Conservation (phyloP, 35 echinoderm and acorn worm species). For the Patiria miniata region DNA sequence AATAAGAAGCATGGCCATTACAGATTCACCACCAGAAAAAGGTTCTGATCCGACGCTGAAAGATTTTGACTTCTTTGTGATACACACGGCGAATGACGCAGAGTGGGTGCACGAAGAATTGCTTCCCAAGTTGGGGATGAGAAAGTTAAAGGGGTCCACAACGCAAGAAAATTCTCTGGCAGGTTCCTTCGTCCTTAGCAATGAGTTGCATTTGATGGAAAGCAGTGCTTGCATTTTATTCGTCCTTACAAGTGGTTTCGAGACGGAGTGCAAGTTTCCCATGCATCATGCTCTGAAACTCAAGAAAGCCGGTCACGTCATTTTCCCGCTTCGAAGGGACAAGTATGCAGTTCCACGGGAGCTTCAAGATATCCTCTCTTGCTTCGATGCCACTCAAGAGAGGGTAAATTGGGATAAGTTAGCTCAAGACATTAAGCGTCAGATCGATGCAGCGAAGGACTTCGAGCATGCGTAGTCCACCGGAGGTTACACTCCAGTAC, state of each 20-base stretch:
- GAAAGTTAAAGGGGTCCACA: not conserved
- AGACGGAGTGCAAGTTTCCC: not conserved
- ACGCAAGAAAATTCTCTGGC: not conserved
- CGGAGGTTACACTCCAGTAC: too few relatives aligned
- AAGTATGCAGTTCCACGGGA: not conserved
- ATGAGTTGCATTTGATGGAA: not conserved
- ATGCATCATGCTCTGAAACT: not conserved
- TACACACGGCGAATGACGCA: not conserved
- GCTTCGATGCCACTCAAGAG: not conserved
- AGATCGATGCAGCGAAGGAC: too few relatives aligned
- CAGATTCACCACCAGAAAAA: not conserved
- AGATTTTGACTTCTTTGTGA: not conserved
- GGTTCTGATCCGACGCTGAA: not conserved
- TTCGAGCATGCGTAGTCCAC: too few relatives aligned
- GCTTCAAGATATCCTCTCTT: not conserved
- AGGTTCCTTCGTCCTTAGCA: not conserved
- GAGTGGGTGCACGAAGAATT: not conserved
- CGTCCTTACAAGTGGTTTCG: not conserved
- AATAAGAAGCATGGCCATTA: not conserved
- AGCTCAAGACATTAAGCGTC: not conserved
- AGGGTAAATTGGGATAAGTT: not conserved
- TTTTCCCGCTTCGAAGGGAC: not conserved
- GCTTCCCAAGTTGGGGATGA: not conserved
- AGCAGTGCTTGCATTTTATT: not conserved
- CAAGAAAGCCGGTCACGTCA: not conserved